Evolutionary conservation across 2,797 vertebrate species (phyloP), one percentile per base, ranked within the genome.

Genomic region (Sphenodon punctatus): DNA sequence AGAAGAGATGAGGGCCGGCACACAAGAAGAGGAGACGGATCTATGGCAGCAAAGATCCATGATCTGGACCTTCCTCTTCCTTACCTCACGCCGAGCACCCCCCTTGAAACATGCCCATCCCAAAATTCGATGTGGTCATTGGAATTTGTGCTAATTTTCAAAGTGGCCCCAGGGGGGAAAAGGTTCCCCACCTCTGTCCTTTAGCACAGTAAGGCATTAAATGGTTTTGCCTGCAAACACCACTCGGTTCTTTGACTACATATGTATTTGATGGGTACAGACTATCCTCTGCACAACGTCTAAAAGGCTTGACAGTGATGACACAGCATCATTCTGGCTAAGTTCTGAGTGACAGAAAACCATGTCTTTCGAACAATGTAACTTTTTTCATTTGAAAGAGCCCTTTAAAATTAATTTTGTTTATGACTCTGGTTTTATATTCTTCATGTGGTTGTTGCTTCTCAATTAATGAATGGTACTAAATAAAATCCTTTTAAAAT

Each of bases 281-380:
- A 16, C 66, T 72, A 58, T 80, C 66, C 85, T 87, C 89, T 89
- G 43, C 75, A 69, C 30, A 27, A n/a, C 9, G 2, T 55, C 53
- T 6, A 32, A 55, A 55, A 53, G 2, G 22, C 80, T 63, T 34
- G 66, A 49, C 48, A 75, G 38, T 66, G 45, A 61, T 7, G 27
- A 55, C 23, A 82, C 78, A 15, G 45, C 49, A n/a, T n/a, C 25
- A 55, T 85, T 71, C 45, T 25, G 84, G 43, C 53, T 20, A 8
- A 56, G n/a, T 16, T 13, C 73, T 66, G 38, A 80, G 76, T 76
- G 87, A 82, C 9, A 71, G 56, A 16, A 60, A 27, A 4, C 23
- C 60, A 15, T 27, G 13, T n/a, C n/a, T n/a, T n/a, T n/a, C n/a
- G n/a, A n/a, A n/a, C n/a, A n/a, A n/a, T n/a, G n/a, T n/a, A n/a